A percentile compares a stretch with the other conserved stretches of the same genome.
phyloP scores from a whole-genome alignment of 2,888 invertebrate genomes.

The Tholera decimalis region DNA sequence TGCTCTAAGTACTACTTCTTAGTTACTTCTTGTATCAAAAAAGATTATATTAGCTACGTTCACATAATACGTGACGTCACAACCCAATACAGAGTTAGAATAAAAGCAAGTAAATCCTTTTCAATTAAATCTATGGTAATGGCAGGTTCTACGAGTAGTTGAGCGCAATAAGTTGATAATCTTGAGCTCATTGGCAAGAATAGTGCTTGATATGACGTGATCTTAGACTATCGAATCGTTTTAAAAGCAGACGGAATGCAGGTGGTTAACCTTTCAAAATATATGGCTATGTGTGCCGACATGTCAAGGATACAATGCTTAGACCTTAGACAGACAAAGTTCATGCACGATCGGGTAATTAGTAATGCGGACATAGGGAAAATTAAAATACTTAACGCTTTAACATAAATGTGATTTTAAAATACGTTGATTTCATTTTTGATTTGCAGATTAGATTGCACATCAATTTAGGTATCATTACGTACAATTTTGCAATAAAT shows the following conservation, averaged over 20 bases:
- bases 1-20: too few species aligned
- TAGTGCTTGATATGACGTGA: constrained; percentile 23
- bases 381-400: constrained; percentile 8
- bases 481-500: background rate
- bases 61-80: too few species aligned
- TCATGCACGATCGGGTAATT: constrained; percentile 44
- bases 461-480: background rate
- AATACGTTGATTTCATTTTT: background rate
- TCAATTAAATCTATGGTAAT: background rate
- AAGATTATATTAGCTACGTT: too few species aligned
- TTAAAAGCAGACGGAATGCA: constrained; percentile 55
- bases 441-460: background rate
- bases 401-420: constrained; percentile 12
- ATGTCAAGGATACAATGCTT: constrained; percentile 66
- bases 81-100: background rate
- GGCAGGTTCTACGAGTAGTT: constrained; percentile 1
- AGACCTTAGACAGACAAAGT: constrained; percentile 40
- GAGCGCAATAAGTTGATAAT: background rate
- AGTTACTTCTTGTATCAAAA: too few species aligned
- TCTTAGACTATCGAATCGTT: constrained; percentile 29
- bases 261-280: constrained; percentile 65
- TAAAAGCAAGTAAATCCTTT: background rate
- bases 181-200: constrained; percentile 11
- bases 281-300: constrained; percentile 52
- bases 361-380: constrained; percentile 35